Evolutionary conservation across 2,113 vertebrate species (phyloP).

Genomic region (Onychostoma macrolepis): DNA sequence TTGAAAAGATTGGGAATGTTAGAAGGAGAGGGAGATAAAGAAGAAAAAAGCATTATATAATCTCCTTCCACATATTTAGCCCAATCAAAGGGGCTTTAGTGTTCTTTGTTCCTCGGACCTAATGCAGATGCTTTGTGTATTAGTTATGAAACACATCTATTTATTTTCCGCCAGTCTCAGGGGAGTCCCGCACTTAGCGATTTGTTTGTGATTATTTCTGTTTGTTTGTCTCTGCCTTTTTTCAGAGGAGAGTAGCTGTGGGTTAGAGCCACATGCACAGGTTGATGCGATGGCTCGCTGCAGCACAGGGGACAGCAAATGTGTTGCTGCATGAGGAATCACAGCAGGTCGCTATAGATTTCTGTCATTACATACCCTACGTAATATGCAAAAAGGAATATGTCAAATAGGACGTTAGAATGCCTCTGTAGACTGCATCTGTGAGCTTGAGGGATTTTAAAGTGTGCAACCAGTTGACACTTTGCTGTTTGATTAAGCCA

Average conservation of each 20-base stretch:
- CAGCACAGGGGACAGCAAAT: not conserved
- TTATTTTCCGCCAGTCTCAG: slow-evolving; percentile 19
- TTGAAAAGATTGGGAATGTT: not conserved
- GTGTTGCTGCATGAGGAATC: not conserved
- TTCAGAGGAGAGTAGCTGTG: not conserved
- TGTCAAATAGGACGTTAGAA: not conserved
- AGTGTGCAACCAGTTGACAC: not conserved
- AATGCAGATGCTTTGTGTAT: slow-evolving; percentile 25
- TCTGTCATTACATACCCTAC: not conserved
- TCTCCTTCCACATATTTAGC: slow-evolving; percentile 38
- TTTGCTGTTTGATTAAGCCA: not conserved
- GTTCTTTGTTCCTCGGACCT: slow-evolving; percentile 37
- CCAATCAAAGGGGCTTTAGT: slow-evolving; percentile 39
- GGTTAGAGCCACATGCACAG: not conserved
- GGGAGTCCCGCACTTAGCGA: slow-evolving; percentile 5
- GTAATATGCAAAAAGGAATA: not conserved
- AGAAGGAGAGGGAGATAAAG: not conserved
- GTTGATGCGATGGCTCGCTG: not conserved
- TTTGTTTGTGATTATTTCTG: slow-evolving; percentile 14
- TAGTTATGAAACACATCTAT: slow-evolving; percentile 22
- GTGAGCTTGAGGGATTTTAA: not conserved
- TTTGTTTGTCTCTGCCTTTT: slow-evolving; percentile 26
- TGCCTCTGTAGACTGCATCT: not conserved
- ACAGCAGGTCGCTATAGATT: slow-evolving; percentile 1
- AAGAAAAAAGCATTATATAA: slow-evolving; percentile 41